phyloP scores from a whole-genome alignment of 2,113 vertebrate species.

The Zapornia atra region DNA sequence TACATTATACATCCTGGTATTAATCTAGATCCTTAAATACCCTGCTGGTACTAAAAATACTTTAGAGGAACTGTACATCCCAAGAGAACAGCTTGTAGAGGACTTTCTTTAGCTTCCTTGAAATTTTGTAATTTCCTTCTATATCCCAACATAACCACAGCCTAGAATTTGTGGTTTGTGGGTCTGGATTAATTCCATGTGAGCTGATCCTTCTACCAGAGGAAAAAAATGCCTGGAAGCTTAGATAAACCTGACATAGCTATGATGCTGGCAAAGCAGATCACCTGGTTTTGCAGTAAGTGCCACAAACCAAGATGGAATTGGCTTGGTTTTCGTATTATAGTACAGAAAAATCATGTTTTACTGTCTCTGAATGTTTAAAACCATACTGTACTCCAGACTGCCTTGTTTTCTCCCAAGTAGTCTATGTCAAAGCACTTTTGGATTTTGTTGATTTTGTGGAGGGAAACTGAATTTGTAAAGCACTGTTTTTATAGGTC shows the following conservation, averaged over 20 bases:
- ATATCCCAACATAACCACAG: neutral
- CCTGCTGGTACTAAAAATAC: slow-evolving; percentile 51
- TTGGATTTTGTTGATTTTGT: neutral
- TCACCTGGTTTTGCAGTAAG: neutral
- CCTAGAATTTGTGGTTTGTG: slow-evolving; percentile 32
- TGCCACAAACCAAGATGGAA: neutral
- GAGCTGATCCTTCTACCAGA: neutral
- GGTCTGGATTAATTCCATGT: slow-evolving; percentile 7
- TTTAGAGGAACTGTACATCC: slow-evolving; percentile 32
- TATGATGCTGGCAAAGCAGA: neutral
- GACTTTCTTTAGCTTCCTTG: slow-evolving; percentile 15
- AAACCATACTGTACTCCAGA: neutral
- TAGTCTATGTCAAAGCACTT: neutral
- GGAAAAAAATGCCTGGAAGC: neutral
- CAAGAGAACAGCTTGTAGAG: slow-evolving; percentile 27
- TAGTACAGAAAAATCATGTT: neutral
- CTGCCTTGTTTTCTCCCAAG: neutral
- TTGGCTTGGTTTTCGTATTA: neutral
- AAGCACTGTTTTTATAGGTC: neutral
- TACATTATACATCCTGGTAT: slow-evolving; percentile 58
- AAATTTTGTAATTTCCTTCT: slow-evolving; percentile 40
- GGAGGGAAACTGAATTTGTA: neutral
- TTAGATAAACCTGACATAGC: neutral
- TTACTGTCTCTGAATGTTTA: neutral
- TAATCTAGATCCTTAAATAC: slow-evolving; percentile 53